Evolutionary conservation across 1,140 invertebrate genomes (phyloP), one percentile per base, ranked within the genome.

Genomic region (Alviniconcha marisindica): DNA sequence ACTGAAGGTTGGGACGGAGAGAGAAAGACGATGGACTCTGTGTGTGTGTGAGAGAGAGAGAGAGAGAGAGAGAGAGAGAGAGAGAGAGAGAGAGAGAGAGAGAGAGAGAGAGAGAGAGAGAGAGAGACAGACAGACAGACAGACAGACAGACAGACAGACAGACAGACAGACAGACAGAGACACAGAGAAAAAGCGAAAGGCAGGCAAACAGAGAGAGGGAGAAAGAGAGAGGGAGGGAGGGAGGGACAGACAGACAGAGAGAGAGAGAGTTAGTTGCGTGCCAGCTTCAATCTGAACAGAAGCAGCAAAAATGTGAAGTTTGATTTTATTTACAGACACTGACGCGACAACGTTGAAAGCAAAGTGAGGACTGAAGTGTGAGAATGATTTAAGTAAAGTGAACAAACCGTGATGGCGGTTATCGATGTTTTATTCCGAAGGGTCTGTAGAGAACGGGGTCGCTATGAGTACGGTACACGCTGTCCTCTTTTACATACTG

Each of bases 241-340:
- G 24, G 15, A 21, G 74, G 18, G 44, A 54, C 5, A 42, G 74
- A 77, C 5, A 28, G 33, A 77, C 21, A 77, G 33, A 31, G 0
- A 21, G 18, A 77, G 48, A 31, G 28, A 77, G 36, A 0, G 28
- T n/a, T n/a, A n/a, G n/a, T n/a, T n/a, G n/a, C n/a, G n/a, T n/a
- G n/a, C n/a, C n/a, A n/a, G n/a, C n/a, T n/a, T n/a, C n/a, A n/a
- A n/a, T n/a, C n/a, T n/a, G n/a, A n/a, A 54, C 18, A 77, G 38
- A 77, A 44, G 40, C 42, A 78, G 42, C 28, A 79, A 60, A 60
- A 79, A 5, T n/a, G n/a, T n/a, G n/a, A n/a, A n/a, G n/a, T n/a
- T n/a, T n/a, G n/a, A n/a, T n/a, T n/a, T n/a, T n/a, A n/a, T n/a
- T 24, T 15, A 60, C 10, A n/a, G 28, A 2, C n/a, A n/a, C n/a